Evolutionary conservation across 1,140 invertebrate genomes (phyloP).

Genomic region (Drosophila mauritiana): DNA sequence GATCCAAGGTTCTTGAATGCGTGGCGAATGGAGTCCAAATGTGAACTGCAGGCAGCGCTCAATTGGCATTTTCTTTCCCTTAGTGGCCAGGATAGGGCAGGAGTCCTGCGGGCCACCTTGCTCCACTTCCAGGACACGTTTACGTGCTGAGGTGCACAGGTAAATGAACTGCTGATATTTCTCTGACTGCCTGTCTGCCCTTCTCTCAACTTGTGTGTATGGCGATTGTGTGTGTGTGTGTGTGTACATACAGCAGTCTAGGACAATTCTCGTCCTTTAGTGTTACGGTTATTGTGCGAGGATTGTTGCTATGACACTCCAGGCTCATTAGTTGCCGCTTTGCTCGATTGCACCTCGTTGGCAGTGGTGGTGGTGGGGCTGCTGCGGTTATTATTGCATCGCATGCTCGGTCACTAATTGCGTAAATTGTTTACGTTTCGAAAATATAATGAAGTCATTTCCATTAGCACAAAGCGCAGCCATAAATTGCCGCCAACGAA

Average conservation of each 20-base stretch:
- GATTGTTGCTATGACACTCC: slow-evolving; percentile 75
- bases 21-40: slow-evolving; percentile 39
- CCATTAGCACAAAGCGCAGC: slow-evolving; percentile 73
- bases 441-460: slow-evolving; percentile 83
- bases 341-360: slow-evolving; percentile 60
- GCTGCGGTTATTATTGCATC: slow-evolving; percentile 41
- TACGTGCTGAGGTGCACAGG: slow-evolving; percentile 47
- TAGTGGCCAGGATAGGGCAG: slow-evolving; percentile 37
- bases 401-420: slow-evolving; percentile 74
- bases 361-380: slow-evolving; percentile 6
- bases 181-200: slow-evolving; percentile 11
- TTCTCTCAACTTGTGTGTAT: neutral
- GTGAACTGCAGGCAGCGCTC: slow-evolving; percentile 27
- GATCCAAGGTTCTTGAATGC: slow-evolving; percentile 30
- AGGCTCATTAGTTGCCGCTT: slow-evolving; percentile 78
- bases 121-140: slow-evolving; percentile 52
- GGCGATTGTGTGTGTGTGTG: neutral
- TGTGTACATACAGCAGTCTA: slow-evolving; percentile 29
- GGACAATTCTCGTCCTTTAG: slow-evolving; percentile 60
- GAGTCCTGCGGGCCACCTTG: slow-evolving; percentile 13
- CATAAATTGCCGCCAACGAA: slow-evolving; percentile 61
- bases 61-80: slow-evolving; percentile 69
- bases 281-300: slow-evolving; percentile 58
- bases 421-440: slow-evolving; percentile 80
- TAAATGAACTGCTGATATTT: slow-evolving; percentile 72